Percentiles rank a stretch among this genome's conserved stretches.
Evolutionary conservation across 2,888 invertebrate species (phyloP).

Genomic region (Xestoiulus laeticollis): DNA sequence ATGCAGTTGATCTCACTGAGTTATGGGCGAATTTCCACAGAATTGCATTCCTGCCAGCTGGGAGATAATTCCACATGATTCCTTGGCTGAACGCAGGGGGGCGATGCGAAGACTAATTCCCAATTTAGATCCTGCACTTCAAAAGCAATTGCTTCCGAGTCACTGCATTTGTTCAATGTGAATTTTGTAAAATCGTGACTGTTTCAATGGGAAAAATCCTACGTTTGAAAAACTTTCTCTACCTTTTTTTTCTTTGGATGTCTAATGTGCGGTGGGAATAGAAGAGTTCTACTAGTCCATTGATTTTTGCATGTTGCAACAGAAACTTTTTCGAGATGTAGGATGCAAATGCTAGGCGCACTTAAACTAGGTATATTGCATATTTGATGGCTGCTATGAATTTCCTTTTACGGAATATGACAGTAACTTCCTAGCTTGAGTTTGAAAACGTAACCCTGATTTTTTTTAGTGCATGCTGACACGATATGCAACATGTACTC

Average conservation of each 20-base stretch:
- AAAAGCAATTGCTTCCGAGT: background rate
- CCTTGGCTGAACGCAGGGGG: background rate
- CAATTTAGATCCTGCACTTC: background rate
- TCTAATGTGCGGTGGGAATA: background rate
- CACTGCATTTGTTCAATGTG: background rate
- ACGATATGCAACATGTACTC: too few species aligned
- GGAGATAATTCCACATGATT: constrained; percentile 24
- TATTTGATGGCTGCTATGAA: too few species aligned
- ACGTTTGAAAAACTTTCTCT: background rate
- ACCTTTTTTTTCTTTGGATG: background rate
- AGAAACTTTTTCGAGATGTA: background rate
- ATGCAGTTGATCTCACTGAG: constrained; percentile 33
- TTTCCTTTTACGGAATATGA: too few species aligned
- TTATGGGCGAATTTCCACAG: constrained; percentile 5
- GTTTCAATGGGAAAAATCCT: background rate
- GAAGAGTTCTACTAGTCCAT: background rate
- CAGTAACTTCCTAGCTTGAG: too few species aligned
- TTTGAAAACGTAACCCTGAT: too few species aligned
- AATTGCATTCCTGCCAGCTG: constrained; percentile 39
- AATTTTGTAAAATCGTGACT: background rate
- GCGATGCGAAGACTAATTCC: background rate
- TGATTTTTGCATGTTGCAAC: background rate
- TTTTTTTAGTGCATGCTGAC: too few species aligned
- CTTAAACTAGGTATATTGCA: too few species aligned
- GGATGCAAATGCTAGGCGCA: too few species aligned